Conservation (phyloP, 2,113 vertebrate species). For the Saguinus midas region DNA sequence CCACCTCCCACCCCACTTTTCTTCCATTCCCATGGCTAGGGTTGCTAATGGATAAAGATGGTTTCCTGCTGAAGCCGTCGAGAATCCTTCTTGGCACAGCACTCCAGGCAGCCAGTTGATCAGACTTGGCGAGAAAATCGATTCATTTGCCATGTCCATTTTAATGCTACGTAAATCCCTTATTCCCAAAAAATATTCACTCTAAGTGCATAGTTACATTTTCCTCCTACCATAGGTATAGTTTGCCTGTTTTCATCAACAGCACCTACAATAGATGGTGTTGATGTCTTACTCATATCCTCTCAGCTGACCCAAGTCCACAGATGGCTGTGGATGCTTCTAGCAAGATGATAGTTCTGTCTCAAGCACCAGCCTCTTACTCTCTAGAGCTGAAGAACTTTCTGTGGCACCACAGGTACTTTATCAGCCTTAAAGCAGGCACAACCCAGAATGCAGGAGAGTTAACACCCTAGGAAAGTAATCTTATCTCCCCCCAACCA, state of each 20-base stretch:
- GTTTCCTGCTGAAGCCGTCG: not conserved
- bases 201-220: not conserved
- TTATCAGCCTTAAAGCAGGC: not conserved
- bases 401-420: not conserved
- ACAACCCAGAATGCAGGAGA: not conserved
- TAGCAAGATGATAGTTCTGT: not conserved
- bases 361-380: not conserved
- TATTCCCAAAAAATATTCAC: not conserved
- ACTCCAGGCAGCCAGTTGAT: not conserved
- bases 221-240: not conserved
- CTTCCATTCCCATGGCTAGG: not conserved
- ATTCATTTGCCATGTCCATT: not conserved
- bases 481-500: too few species aligned
- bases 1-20: not conserved
- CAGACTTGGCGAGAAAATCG: not conserved
- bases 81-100: not conserved
- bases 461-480: not conserved
- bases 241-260: not conserved
- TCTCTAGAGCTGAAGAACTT: not conserved
- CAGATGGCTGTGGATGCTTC: not conserved
- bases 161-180: not conserved
- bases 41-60: not conserved
- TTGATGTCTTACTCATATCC: not conserved
- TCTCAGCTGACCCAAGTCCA: not conserved
- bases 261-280: not conserved